Percentiles rank a stretch among this genome's conserved stretches.
Conservation (phyloP, 2,797 vertebrate species). For the Poeciliopsis presidionis region DNA sequence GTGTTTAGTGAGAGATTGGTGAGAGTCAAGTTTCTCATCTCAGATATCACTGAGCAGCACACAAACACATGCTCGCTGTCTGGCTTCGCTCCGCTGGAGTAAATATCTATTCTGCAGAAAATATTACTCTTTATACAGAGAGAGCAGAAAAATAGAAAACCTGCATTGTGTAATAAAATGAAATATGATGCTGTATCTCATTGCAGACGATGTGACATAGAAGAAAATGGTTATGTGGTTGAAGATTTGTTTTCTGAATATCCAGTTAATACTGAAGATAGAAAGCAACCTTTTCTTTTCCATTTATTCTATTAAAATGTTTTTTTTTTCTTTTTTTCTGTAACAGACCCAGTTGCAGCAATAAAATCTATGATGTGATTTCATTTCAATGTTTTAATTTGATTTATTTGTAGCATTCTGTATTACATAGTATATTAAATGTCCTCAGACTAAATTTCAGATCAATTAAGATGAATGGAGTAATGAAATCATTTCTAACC, state of each 20-base stretch:
- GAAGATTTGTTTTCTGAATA: slow-evolving; percentile 1
- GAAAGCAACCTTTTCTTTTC: neutral
- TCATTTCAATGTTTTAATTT: neutral
- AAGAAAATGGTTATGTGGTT: slow-evolving; percentile 1
- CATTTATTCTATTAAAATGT: neutral
- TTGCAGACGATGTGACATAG: neutral
- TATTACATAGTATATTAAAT: neutral
- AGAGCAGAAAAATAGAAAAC: slow-evolving; percentile 6
- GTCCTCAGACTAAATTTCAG: neutral
- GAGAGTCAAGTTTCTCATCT: slow-evolving; percentile 38
- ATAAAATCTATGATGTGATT: neutral
- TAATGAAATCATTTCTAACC: neutral
- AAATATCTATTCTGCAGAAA: slow-evolving; percentile 3
- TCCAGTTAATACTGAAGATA: neutral
- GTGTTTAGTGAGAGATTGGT: slow-evolving; percentile 22
- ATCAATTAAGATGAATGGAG: neutral
- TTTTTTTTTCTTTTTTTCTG: neutral
- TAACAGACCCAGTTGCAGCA: neutral
- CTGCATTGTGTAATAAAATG: neutral
- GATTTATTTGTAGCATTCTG: neutral
- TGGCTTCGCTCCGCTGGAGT: slow-evolving; percentile 26
- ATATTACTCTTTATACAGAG: neutral
- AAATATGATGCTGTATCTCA: neutral
- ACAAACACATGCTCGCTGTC: slow-evolving; percentile 21
- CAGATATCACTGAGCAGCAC: slow-evolving; percentile 30